Evolutionary conservation across 2,113 vertebrate species (phyloP), one percentile per base, ranked within the genome.

Genomic region (Oreamnos americanus): DNA sequence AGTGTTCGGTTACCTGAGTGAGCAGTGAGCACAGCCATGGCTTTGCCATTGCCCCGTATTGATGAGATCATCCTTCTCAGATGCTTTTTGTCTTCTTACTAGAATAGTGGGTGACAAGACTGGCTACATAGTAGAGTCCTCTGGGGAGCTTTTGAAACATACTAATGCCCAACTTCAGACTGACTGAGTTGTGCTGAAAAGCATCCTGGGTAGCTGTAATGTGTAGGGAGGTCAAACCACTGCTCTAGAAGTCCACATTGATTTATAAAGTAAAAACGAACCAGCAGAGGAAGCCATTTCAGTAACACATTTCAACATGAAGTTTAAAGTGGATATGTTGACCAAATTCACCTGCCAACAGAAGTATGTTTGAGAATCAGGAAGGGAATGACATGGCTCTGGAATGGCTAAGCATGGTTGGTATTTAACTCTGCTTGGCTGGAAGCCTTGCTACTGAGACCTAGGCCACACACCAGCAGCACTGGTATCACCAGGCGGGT

Each of bases 401-500:
- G 47, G 53, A 91, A 55, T 62, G 47, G 43, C 36, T 25, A 89
- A 60, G 28, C 19, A 26, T 76, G 36, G n/a, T 13, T 82, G 91
- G 30, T 55, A 13, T 36, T 36, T 55, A 36, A 13, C 21, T 87
- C 0, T 9, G 25, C 25, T 21, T 67, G 53, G 47, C 74, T 28
- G n/a, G 67, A 47, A 49, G 16, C 16, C 36, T 91, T 67, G 43
- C 49, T 13, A 1, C 39, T 30, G 53, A 43, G 4, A 82, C 79
- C 49, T 33, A 79, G 83, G 26, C 15, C 30, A 49, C 23, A 26
- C 2, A 14, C 14, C 6, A 0, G 15, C 1, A 53, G 6, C 11
- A 9, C 15, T 30, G 51, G n/a, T 11, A 26, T 57, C 11, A 1
- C 3, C 6, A 5, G n/a, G 6, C 0, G 0, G 58, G 33, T 45